Base-by-base conservation (phyloP, 2,113 vertebrate species). In the Chloroceryle aenea region DNA sequence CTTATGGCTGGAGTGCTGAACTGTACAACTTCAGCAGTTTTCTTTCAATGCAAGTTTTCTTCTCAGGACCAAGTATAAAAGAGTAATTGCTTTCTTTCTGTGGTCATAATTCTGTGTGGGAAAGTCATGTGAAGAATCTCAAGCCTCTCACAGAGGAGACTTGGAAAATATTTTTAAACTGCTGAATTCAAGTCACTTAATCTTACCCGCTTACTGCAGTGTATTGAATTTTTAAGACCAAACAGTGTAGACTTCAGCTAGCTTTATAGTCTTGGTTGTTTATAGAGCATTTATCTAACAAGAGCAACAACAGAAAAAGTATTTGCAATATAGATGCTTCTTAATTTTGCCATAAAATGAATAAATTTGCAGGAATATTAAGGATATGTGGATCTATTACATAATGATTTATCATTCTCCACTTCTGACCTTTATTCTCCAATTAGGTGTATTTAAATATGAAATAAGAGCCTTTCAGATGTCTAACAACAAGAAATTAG, bases 101-200 rank as follows among this genome's bases (percentile, higher is more conserved):
- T 59, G 74, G 52, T 64, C 36, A 32, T 87, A 92, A 95, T 94
- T 96, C 76, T 77, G 52, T 74, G 38, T 43, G 42, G 91, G 59
- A 90, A 93, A 96, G 85, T 77, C 90, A 92, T 47, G 64, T 93
- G 93, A 91, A 80, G 75, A 90, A 68, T 94, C 68, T 75, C 0
- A 0, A 96, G 87, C 32, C 17, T 92, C 76, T 87, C 61, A 61
- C 23, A 58, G 64, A 75, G 48, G 67, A 67, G 83, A 78, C 85
- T 36, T 92, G 68, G 73, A 92, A 96, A 96, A 88, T 93, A 96
- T 94, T 95, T 96, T 96, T 96, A 90, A 96, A 94, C 79, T 92
- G 63, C 92, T 77, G 67, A 89, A 88, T n/a, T 79, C 66, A 50
- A 90, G 91, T 77, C 14, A 90, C 78, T 95, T 96, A 90, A 95